Conservation (phyloP, 1,140 invertebrate genomes). For the Drosophila quadrilineata region DNA sequence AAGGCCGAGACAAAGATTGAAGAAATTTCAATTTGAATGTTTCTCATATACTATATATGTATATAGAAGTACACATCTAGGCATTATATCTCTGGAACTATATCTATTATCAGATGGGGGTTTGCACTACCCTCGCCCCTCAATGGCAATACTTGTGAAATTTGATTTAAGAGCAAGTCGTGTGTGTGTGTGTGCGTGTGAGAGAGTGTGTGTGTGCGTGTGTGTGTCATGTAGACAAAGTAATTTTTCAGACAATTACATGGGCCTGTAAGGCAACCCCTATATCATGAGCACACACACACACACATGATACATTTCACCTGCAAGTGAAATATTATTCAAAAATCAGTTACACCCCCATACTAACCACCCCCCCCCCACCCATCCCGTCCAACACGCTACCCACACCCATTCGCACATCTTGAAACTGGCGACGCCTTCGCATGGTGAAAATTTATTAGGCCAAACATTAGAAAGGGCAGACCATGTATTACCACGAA, state of each 20-base stretch:
- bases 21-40: too few species aligned
- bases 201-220: too few species aligned
- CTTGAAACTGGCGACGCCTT: constrained; percentile 26
- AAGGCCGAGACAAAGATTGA: too few species aligned
- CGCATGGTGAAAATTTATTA: constrained; percentile 67
- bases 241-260: constrained; percentile 76
- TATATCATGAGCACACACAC: not conserved
- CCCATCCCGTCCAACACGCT: too few species aligned
- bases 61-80: too few species aligned
- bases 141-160: constrained; percentile 26
- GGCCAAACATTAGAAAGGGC: constrained; percentile 39
- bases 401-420: too few species aligned
- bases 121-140: too few species aligned
- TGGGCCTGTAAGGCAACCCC: constrained; percentile 11
- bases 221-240: constrained; percentile 74
- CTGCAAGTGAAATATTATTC: constrained; percentile 76
- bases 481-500: constrained; percentile 29
- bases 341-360: constrained; percentile 65
- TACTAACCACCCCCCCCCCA: too few species aligned
- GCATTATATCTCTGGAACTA: too few species aligned
- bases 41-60: too few species aligned
- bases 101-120: too few species aligned
- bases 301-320: constrained; percentile 69
- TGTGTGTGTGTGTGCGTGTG: too few species aligned
- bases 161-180: constrained; percentile 65